A percentile compares a stretch with the other conserved stretches of the same genome.
These are phyloP conservation scores for Cynoglossus semilaevis DNA, from an alignment of 2,113 vertebrate species.

Conservation along the genomic window DNA sequence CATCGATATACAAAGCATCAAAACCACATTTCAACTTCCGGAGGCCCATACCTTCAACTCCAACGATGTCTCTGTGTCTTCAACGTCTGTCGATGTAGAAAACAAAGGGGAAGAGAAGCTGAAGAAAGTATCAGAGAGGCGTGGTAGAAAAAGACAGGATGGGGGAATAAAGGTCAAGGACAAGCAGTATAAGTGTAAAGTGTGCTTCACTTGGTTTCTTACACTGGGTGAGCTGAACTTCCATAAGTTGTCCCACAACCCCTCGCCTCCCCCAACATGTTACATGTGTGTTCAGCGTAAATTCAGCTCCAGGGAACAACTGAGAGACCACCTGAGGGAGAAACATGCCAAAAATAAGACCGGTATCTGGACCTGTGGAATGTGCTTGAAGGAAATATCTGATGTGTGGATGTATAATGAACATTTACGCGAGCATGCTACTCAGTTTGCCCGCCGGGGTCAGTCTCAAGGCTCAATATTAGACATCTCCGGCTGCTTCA, in stretches of 20 bases:
- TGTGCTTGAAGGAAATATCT: constrained; percentile 94
- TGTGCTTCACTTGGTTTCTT: constrained; percentile 94
- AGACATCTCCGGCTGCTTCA: constrained; percentile 79
- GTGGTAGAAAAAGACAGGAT: constrained; percentile 71
- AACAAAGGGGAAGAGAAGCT: constrained; percentile 51
- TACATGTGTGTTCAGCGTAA: constrained; percentile 98
- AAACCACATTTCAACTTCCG: constrained; percentile 79
- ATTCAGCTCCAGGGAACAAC: constrained; percentile 92
- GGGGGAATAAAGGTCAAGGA: constrained; percentile 79
- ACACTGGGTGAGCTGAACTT: constrained; percentile 91
- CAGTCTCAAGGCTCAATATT: constrained; percentile 82
- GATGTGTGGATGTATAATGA: constrained; percentile 99
- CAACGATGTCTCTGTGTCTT: constrained; percentile 65
- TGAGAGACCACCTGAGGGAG: constrained; percentile 90
- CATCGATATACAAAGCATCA: constrained; percentile 79
- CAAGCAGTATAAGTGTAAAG: constrained; percentile 93
- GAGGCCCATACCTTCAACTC: constrained; percentile 79
- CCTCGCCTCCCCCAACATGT: constrained; percentile 93
- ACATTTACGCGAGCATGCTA: constrained; percentile 92
- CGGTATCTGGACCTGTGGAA: constrained; percentile 93
- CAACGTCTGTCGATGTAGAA: constrained; percentile 41
- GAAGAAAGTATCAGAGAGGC: constrained; percentile 67
- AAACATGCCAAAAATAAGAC: constrained; percentile 90
- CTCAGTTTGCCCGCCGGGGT: constrained; percentile 89
- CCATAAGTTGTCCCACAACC: constrained; percentile 92